These are phyloP conservation scores for Hippopotamus amphibius DNA, from an alignment of 2,113 vertebrate species.

Conservation along the genomic window DNA sequence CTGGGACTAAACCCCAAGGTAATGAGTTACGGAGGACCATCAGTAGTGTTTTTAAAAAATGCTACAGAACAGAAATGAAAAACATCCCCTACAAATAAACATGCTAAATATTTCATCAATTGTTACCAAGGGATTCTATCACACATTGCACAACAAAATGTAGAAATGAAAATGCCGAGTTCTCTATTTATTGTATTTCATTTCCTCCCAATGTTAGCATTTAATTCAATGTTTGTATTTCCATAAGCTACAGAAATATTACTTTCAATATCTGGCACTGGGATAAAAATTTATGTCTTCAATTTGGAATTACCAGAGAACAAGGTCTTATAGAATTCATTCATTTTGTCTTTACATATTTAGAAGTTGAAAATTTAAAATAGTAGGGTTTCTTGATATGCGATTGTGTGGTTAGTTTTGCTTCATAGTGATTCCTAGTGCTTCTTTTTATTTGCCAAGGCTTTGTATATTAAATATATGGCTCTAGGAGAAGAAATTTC, in stretches of 20 bases:
- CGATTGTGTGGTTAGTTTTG: background rate
- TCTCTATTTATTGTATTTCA: conserved; percentile 62
- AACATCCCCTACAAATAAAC: conserved; percentile 36
- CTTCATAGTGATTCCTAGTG: background rate
- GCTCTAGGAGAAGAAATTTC: background rate
- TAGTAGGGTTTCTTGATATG: background rate
- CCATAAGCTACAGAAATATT: conserved; percentile 55
- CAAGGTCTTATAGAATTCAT: conserved; percentile 26
- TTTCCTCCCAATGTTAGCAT: conserved; percentile 54
- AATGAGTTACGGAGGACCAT: conserved; percentile 31
- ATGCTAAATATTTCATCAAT: conserved; percentile 68
- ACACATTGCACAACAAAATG: conserved; percentile 32
- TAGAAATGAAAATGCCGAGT: conserved; percentile 58
- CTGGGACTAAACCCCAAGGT: conserved; percentile 33
- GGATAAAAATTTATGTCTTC: conserved; percentile 36
- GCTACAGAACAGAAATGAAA: conserved; percentile 41
- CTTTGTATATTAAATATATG: background rate
- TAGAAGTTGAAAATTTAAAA: conserved; percentile 29
- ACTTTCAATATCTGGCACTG: conserved; percentile 6
- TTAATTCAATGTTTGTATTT: conserved; percentile 58
- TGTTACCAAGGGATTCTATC: conserved; percentile 32
- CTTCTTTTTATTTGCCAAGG: background rate
- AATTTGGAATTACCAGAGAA: conserved; percentile 46
- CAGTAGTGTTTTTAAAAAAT: background rate
- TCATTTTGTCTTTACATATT: conserved; percentile 9